Base-by-base conservation (phyloP, 1,140 invertebrate species). In the Steinernema khuongi region DNA sequence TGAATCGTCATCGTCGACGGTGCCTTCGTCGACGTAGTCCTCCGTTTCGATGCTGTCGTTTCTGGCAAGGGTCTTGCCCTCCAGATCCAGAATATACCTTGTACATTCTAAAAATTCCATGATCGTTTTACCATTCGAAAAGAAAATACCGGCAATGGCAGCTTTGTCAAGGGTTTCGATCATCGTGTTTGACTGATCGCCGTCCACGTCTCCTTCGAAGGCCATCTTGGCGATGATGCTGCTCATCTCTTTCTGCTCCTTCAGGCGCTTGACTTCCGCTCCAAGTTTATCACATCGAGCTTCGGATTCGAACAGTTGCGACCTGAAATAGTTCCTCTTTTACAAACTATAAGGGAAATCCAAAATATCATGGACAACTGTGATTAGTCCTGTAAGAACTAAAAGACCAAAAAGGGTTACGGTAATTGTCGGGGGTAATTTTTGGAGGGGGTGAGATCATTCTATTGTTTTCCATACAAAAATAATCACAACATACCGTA, bases 211-310 rank as follows among this genome's bases (percentile, higher is more conserved):
- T 60, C 50, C 50, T 22, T 60, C 50, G 26, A 60, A 60, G 4
- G 50, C 50, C 50, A 60, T 60, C 50, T 60, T 60, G 14, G 50
- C 50, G 26, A 60, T 60, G 22, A 60, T 60, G 50, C 26, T 60
- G 50, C 26, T 60, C 50, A 60, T 60, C 7, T 60, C 50, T 26
- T 60, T 60, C 19, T 60, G 50, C 19, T 60, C 50, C 50, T 60
- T 60, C 11, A 60, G 50, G 22, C 50, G 50, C 26, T 26, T 60
- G 4, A 60, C 50, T 22, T 60, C 50, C 11, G 50, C 7, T 26
- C 26, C 50, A 26, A 60, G 26, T 26, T 60, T 60, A 22, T 60
- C 50, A 11, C 11, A 11, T 11, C 50, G 50, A 2, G 50, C 50
- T 26, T 60, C 50, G 50, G 50, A 14, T 22, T 60, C 50, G 26